Evolutionary conservation across 2,113 vertebrate genomes (phyloP), one percentile per base, ranked within the genome.

Genomic region (Siphamia tubifer): DNA sequence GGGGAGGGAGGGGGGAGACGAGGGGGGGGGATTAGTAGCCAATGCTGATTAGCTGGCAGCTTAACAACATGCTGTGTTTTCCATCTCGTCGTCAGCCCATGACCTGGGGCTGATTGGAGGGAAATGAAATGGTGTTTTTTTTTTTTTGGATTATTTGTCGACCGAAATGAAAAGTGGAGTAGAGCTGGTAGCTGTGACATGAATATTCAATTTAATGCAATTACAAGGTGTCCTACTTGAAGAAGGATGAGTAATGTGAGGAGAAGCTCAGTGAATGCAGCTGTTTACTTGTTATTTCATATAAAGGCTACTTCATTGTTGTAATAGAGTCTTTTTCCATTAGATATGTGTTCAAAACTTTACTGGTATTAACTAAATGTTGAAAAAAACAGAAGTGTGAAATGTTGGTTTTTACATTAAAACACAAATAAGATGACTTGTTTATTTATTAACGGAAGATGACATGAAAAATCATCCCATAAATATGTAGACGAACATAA

Each of bases 11-110:
- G n/a, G n/a, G n/a, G n/a, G n/a, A 63, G 36, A 30, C 27, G 66
- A 62, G 40, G 67, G 53, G 51, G 44, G 60, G 38, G 61, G 78
- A 77, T 81, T 85, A 84, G 60, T 28, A 71, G 77, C 69, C 84
- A 71, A 52, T 65, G 17, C 79, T 86, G 87, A 91, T 90, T 88
- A 87, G 86, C 81, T 83, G 81, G 70, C 68, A 74, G 82, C 80
- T 89, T 89, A 85, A 85, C 79, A 55, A 84, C 87, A 83, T n/a
- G 79, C 88, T 87, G 84, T 79, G 84, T 87, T 88, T 87, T 88
- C 83, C 77, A 81, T 82, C 79, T 82, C 78, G 47, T 74, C 69
- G 55, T 74, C 69, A 56, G 69, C 66, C 31, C 78, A 79, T 83
- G 84, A 79, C 89, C 87, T 13, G 75, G 58, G 89, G 88, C 87